phyloP scores from a whole-genome alignment of 2,113 vertebrate genomes.

The Larimichthys polyactis region DNA sequence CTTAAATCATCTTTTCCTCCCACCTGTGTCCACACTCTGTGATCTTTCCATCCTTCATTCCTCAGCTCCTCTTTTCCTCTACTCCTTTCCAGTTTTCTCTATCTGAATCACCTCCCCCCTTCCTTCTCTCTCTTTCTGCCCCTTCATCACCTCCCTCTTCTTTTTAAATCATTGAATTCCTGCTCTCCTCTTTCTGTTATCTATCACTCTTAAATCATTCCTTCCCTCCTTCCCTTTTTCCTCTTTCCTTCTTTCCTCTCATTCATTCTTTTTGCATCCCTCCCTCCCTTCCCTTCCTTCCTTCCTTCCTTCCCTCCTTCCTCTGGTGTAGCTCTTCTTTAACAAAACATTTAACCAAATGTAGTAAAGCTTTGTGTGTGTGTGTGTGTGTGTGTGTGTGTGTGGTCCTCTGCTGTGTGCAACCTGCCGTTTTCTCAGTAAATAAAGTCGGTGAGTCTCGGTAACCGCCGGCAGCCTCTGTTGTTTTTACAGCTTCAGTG shows the following conservation, averaged over 20 bases:
- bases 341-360: conserved; percentile 69
- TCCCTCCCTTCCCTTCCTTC: no score
- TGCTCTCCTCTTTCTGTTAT: neutral
- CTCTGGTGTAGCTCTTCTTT: conserved; percentile 44
- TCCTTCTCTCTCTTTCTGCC: no score
- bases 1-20: no score
- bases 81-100: neutral
- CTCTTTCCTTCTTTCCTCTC: neutral
- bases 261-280: no score
- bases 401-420: conserved; percentile 52
- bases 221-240: neutral
- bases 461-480: conserved; percentile 10
- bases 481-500: neutral
- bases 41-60: neutral
- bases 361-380: conserved; percentile 51
- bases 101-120: no score
- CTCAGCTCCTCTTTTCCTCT: neutral
- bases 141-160: no score
- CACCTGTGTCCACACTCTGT: no score
- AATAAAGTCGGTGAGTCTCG: conserved; percentile 45
- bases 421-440: conserved; percentile 41
- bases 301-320: conserved; percentile 11
- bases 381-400: neutral
- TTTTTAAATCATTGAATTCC: neutral
- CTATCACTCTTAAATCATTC: neutral